These are phyloP conservation scores for Pagrus major DNA, from an alignment of 2,113 vertebrate genomes.

Conservation along the genomic window DNA sequence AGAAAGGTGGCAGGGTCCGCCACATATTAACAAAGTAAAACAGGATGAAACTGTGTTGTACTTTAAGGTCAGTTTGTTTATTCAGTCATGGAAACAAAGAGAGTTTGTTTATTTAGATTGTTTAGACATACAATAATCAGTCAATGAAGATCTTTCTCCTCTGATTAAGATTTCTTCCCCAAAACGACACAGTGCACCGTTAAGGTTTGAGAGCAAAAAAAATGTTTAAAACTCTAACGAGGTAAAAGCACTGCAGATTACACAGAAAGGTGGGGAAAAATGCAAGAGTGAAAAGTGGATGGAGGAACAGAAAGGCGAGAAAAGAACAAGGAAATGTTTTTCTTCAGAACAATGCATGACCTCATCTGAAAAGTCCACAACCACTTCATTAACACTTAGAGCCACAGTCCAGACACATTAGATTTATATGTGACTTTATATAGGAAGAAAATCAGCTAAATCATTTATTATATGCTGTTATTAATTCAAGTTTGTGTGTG, in stretches of 20 bases:
- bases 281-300: background rate
- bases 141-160: too few species aligned
- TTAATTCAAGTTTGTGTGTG: conserved; percentile 13
- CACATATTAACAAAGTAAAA: too few species aligned
- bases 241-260: background rate
- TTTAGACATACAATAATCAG: too few species aligned
- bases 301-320: background rate
- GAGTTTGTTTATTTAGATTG: too few species aligned
- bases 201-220: background rate
- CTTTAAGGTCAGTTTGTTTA: too few species aligned
- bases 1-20: too few species aligned
- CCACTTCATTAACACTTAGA: background rate
- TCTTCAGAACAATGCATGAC: background rate
- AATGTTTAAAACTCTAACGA: background rate
- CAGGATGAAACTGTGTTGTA: too few species aligned
- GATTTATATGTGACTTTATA: conserved; percentile 12
- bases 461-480: conserved; percentile 29
- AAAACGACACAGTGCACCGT: too few species aligned
- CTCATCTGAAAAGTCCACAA: too few species aligned
- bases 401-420: conserved; percentile 2
- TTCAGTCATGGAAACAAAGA: too few species aligned
- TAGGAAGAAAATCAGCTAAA: conserved; percentile 30
- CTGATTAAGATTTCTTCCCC: too few species aligned
- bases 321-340: conserved; percentile 17
- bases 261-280: conserved; percentile 1